Percentiles rank a stretch among this genome's conserved stretches.
Conservation (phyloP, 2,888 invertebrate genomes). For the Onthophagus sagittarius region DNA sequence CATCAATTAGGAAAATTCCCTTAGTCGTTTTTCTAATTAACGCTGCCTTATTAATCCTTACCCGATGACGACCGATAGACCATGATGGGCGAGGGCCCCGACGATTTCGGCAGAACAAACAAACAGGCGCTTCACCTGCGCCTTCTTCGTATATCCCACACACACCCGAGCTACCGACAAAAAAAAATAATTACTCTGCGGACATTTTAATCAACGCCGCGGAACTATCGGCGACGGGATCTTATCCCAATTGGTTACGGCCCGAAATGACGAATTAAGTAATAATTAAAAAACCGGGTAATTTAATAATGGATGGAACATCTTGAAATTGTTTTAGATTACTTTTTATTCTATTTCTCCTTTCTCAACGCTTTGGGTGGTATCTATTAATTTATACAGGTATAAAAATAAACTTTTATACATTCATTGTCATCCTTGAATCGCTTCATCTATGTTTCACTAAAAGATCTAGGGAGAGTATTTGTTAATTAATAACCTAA, state of each 20-base stretch:
- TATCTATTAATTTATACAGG: not conserved
- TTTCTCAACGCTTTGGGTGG: not conserved
- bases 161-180: conserved; percentile 11
- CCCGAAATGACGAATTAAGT: conserved; percentile 6
- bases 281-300: conserved; percentile 6
- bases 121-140: conserved; percentile 6
- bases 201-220: conserved; percentile 22
- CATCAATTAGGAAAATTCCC: conserved; percentile 23
- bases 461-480: too few species aligned
- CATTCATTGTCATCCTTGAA: too few species aligned
- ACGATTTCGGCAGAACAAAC: conserved; percentile 7
- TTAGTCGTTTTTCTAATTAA: conserved; percentile 21
- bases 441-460: too few species aligned
- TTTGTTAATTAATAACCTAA: too few species aligned
- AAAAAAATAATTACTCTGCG: conserved; percentile 22
- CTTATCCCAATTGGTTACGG: conserved; percentile 4
- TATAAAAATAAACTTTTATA: too few species aligned
- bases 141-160: not conserved
- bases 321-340: not conserved
- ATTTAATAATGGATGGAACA: conserved; percentile 4
- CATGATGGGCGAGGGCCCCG: not conserved
- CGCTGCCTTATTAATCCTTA: conserved; percentile 18
- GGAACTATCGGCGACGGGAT: conserved; percentile 8
- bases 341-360: not conserved
- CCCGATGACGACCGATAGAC: conserved; percentile 7